Evolutionary conservation across 2,113 vertebrate species (phyloP), one percentile per base, ranked within the genome.

Genomic region (Bagarius yarrelli): DNA sequence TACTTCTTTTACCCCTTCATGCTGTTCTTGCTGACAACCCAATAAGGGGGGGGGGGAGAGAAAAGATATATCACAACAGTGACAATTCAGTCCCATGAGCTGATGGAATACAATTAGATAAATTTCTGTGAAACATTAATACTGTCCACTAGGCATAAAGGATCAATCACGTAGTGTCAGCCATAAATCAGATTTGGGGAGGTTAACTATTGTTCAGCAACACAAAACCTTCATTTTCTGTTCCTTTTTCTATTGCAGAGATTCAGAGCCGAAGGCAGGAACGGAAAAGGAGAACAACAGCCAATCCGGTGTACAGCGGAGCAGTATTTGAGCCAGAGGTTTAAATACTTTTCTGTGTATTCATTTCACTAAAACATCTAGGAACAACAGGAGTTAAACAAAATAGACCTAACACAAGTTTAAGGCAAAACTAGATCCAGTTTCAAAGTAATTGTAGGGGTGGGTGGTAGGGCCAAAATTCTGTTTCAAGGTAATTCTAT

Each of bases 201-300:
- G 30, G 52, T 36, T 12, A 36, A 47, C 53, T 57, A 32, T 32
- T 56, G 3, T n/a, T n/a, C 1, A 81, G 13, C 55, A 15, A 55
- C 55, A 57, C 3, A 30, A 63, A 6, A 53, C 3, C 4, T 18
- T 56, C 67, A 56, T n/a, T 21, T 57, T 44, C 25, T 19, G 21
- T 1, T 5, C 3, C 25, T 23, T 32, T 75, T 3, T 86, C 87
- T 85, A 25, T 73, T 82, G 50, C 92, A 99, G 98, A 99, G 92
- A 99, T 99, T 86, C 98, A 99, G 93, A 99, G 97, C 90, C 96
- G 97, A 89, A 89, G 98, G 81, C 98, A 99, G 91, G 98, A 99
- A 85, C 90, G 98, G 32, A 99, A 99, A 92, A 93, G 98, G 89
- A 95, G 98, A 91, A 99, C 98, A 73, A 99, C 98, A 8, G 98